These are phyloP conservation scores for Actenoides lindsayi DNA, from an alignment of 2,113 vertebrate species.

Conservation along the genomic window DNA sequence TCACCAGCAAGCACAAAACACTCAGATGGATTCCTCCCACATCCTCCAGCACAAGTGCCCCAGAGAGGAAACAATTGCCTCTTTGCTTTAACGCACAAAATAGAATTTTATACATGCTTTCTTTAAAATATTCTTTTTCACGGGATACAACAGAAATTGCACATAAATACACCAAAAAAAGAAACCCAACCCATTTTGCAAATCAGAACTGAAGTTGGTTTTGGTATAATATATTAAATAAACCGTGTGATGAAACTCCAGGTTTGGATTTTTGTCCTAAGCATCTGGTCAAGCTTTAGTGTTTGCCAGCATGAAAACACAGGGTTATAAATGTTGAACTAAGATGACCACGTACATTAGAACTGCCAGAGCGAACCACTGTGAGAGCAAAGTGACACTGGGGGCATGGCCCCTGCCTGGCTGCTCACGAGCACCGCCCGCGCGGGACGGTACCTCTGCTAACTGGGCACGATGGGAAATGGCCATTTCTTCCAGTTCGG, in stretches of 20 bases:
- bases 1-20: fast-evolving
- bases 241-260: background rate
- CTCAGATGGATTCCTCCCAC: background rate
- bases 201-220: background rate
- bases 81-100: conserved; percentile 2
- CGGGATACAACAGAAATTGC: conserved; percentile 45
- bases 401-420: fast-evolving
- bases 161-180: conserved; percentile 38
- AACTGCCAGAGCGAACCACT: background rate
- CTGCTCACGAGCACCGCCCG: fast-evolving
- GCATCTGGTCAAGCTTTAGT: background rate
- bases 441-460: fast-evolving
- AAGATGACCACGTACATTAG: fast-evolving
- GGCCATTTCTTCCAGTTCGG: background rate
- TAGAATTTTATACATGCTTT: background rate
- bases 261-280: background rate
- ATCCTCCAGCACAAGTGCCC: background rate
- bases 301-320: background rate
- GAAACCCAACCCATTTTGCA: background rate
- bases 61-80: background rate
- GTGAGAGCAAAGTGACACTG: fast-evolving
- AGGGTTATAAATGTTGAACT: background rate
- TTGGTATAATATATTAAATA: background rate
- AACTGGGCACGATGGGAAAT: fast-evolving
- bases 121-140: conserved; percentile 9